phyloP scores from a whole-genome alignment of 1,140 invertebrate species.

The Apis mellifera region DNA sequence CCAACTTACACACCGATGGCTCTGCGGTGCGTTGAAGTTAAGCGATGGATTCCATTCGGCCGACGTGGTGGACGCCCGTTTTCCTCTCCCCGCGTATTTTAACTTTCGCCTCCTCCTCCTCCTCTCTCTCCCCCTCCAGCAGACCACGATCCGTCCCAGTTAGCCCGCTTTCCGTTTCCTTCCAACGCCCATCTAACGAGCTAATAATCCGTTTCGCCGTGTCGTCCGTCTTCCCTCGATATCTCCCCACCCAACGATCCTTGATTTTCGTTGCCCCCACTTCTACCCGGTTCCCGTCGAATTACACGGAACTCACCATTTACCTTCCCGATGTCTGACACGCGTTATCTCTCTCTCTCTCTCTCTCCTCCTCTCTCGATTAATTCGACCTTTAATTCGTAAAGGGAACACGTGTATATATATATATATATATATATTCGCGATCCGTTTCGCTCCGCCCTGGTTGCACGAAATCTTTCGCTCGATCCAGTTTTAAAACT shows the following conservation, averaged over 20 bases:
- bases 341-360: background rate
- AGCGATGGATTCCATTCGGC: conserved; percentile 22
- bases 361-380: conserved; percentile 3
- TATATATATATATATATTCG: too few species aligned
- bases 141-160: background rate
- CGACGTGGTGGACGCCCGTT: conserved; percentile 29
- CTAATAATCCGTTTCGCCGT: background rate
- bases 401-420: background rate
- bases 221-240: background rate
- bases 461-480: background rate
- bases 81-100: too few species aligned
- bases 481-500: background rate
- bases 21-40: conserved; percentile 41
- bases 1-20: conserved; percentile 31
- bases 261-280: background rate
- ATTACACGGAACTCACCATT: conserved; percentile 54
- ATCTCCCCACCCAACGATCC: background rate
- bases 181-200: background rate
- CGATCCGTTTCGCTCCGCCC: too few species aligned
- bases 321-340: conserved; percentile 42
- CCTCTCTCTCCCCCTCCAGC: conserved; percentile 1
- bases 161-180: background rate
- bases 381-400: conserved; percentile 26
- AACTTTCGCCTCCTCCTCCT: too few species aligned
- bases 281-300: conserved; percentile 29